A percentile compares a stretch with the other conserved stretches of the same genome.
phyloP scores from a whole-genome alignment of 2,888 invertebrate genomes.

The Melinaea marsaeus region DNA sequence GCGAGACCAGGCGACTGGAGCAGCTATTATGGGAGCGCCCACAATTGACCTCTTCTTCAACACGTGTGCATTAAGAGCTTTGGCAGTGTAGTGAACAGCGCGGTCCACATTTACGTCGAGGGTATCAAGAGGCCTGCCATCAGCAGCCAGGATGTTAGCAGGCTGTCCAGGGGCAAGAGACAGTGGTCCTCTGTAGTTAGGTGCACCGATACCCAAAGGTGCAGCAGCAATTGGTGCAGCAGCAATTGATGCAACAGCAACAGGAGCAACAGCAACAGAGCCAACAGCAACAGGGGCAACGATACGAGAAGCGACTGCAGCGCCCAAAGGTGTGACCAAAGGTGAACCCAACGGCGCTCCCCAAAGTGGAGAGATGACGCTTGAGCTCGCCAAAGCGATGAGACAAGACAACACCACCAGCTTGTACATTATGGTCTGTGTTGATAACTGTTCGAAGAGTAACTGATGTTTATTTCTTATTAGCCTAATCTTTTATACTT shows the following conservation, averaged over 20 bases:
- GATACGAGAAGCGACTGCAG: conserved; percentile 43
- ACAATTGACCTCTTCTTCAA: conserved; percentile 64
- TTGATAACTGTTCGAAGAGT: conserved; percentile 56
- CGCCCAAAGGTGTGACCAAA: conserved; percentile 27
- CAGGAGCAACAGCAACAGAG: conserved; percentile 40
- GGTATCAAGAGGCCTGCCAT: conserved; percentile 71
- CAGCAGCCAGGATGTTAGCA: conserved; percentile 64
- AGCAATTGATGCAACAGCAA: conserved; percentile 32
- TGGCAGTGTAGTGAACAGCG: conserved; percentile 62
- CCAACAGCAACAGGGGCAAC: conserved; percentile 44
- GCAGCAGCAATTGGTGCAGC: conserved; percentile 1
- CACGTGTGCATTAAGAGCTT: conserved; percentile 53
- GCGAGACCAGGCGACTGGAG: conserved; percentile 40
- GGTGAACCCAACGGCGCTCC: conserved; percentile 12
- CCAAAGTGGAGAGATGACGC: conserved; percentile 42
- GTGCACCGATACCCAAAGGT: conserved; percentile 37
- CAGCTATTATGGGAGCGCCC: conserved; percentile 42
- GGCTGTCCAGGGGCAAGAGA: conserved; percentile 69
- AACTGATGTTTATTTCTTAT: conserved; percentile 56
- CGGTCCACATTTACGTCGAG: conserved; percentile 70
- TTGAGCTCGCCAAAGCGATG: conserved; percentile 76
- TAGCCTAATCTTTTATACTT: conserved; percentile 61
- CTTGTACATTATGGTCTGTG: conserved; percentile 77
- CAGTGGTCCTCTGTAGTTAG: conserved; percentile 68
- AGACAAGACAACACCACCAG: conserved; percentile 81